These are phyloP conservation scores for Paramormyrops kingsleyae DNA, from an alignment of 2,113 vertebrate genomes.

Conservation along the genomic window DNA sequence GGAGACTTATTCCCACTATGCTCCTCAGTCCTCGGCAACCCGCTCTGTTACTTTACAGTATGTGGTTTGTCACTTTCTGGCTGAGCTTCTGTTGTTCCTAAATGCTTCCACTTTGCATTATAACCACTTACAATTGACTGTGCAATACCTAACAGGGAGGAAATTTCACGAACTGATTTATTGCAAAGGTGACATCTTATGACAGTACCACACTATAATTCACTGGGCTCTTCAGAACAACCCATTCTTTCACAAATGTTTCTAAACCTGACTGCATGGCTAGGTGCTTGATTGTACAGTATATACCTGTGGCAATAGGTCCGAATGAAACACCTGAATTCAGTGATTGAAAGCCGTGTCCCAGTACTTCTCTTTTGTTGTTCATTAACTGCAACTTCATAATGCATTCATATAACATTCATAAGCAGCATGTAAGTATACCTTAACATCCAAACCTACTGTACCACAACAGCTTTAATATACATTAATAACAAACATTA, in stretches of 20 bases:
- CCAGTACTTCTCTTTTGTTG: neutral
- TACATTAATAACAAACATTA: neutral
- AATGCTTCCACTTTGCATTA: neutral
- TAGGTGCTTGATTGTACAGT: neutral
- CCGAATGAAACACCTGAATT: neutral
- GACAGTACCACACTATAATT: neutral
- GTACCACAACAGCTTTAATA: neutral
- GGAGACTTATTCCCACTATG: neutral
- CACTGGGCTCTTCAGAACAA: neutral
- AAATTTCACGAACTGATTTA: neutral
- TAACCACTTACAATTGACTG: neutral
- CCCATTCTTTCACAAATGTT: neutral
- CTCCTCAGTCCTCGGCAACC: neutral
- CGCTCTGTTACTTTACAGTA: neutral
- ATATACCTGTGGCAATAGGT: neutral
- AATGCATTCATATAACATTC: neutral
- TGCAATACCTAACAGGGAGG: neutral
- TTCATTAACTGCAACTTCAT: neutral
- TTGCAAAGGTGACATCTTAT: neutral
- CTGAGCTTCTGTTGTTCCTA: neutral
- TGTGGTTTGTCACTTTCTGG: neutral
- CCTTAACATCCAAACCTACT: neutral
- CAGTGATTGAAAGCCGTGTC: neutral
- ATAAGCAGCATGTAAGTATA: neutral
- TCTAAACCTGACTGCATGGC: neutral